A percentile compares a stretch with the other conserved stretches of the same genome.
Evolutionary conservation across 2,888 invertebrate species (phyloP).

Genomic region (Onchidella celtica): DNA sequence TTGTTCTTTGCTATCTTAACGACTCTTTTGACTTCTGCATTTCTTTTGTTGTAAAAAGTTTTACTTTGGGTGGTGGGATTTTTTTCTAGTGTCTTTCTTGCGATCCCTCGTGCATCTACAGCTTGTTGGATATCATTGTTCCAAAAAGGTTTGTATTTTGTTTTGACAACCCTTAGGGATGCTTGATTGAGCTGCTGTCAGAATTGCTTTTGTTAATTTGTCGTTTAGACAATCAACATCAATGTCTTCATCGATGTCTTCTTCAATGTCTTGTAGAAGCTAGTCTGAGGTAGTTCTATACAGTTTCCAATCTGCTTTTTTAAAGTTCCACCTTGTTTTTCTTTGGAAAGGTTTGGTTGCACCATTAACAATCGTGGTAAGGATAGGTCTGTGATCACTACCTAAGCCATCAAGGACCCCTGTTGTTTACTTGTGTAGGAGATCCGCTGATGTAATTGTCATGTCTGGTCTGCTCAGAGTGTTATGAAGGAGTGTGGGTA

Average conservation of each 20-base stretch:
- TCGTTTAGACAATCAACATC: not conserved
- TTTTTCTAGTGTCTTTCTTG: not conserved
- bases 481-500: not conserved
- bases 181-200: not conserved
- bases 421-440: not conserved
- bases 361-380: not conserved
- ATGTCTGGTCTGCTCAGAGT: not conserved
- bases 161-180: not conserved
- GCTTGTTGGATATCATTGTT: not conserved
- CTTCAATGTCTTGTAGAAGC: too few relatives aligned
- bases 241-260: not conserved
- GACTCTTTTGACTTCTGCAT: not conserved
- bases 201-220: not conserved
- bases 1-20: not conserved
- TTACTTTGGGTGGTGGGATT: not conserved
- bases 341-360: not conserved
- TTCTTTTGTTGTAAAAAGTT: not conserved
- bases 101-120: not conserved
- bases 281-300: not conserved
- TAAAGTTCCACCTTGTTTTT: constrained; percentile 24
- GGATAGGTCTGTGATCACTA: constrained; percentile 2
- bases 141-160: constrained; percentile 1
- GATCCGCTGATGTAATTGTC: not conserved
- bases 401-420: constrained; percentile 3
- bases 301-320: not conserved